Evolutionary conservation across 1,140 invertebrate genomes (phyloP), one percentile per base, ranked within the genome.

Genomic region (Drosophila insularis): DNA sequence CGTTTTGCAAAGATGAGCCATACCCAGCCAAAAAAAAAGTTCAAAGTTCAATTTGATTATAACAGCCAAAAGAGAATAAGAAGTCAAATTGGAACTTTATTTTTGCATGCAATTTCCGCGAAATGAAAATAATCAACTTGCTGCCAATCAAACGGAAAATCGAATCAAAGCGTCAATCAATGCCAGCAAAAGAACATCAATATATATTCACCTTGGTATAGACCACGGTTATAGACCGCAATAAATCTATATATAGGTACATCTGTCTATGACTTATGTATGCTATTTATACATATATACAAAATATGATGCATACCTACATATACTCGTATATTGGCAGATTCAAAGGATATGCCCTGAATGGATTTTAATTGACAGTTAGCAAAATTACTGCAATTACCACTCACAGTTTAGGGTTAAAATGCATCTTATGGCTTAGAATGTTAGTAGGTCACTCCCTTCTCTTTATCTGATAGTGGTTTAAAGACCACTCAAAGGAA

Each of bases 1-100:
- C 27, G 27, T 27, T 27, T 27, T 67, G 69, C 50, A 21, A 37
- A 50, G 46, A 37, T 37, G 35, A 56, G 43, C 58, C 19, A 65
- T 54, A 13, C 4, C 10, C 11, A 11, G 21, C 5, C 23, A 27
- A 27, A 5, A 7, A 2, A 37, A 19, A 13, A 2, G 17, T 50
- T 50, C 43, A 50, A 50, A 50, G 43, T 19, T 50, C 43, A 50
- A 50, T 50, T 50, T 21, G 1, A 46, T 46, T 46, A 14, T 43
- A 43, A 4, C 40, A 43, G 7, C 14, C 19, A 46, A 50, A 14
- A 14, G 14, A 46, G 8, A 46, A 46, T 27, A 27, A 27, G 27
- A 27, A 19, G 43, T 37, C 8, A 21, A 50, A 50, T 21, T 50
- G 43, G 43, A 50, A 50, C 43, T 50, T 19, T 19, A 50, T 21